Evolutionary conservation across 2,888 invertebrate species (phyloP).

Genomic region (Syrphus vitripennis): DNA sequence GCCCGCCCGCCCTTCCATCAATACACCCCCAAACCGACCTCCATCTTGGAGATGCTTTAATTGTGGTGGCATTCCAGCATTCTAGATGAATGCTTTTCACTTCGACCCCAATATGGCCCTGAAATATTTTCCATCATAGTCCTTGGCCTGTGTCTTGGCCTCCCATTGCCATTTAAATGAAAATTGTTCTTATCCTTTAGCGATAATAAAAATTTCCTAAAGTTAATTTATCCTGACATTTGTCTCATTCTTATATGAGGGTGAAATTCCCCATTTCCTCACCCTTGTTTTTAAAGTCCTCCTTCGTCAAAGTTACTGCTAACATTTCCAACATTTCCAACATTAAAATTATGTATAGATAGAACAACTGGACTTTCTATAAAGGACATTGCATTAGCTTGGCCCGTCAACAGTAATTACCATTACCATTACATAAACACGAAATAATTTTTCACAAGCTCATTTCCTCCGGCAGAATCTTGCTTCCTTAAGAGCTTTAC

Average conservation of each 20-base stretch:
- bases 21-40: neutral
- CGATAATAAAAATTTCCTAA: slow-evolving; percentile 70
- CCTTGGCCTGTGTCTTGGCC: neutral
- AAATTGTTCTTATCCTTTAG: slow-evolving; percentile 64
- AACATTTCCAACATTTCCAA: too few relatives aligned
- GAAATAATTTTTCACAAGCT: slow-evolving; percentile 70
- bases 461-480: slow-evolving; percentile 59
- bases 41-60: slow-evolving; percentile 20
- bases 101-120: slow-evolving; percentile 38
- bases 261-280: slow-evolving; percentile 19
- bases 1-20: too few relatives aligned
- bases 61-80: slow-evolving; percentile 41
- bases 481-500: slow-evolving; percentile 46
- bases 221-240: slow-evolving; percentile 69
- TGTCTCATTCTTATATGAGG: slow-evolving; percentile 58
- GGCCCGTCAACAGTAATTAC: slow-evolving; percentile 70
- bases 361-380: neutral
- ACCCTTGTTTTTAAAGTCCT: neutral
- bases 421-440: slow-evolving; percentile 69
- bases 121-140: slow-evolving; percentile 43
- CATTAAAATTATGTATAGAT: too few relatives aligned
- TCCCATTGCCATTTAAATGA: slow-evolving; percentile 33
- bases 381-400: slow-evolving; percentile 54
- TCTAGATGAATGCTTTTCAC: slow-evolving; percentile 31
- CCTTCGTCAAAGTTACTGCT: neutral